Evolutionary conservation across 2,888 invertebrate species (phyloP), one percentile per base, ranked within the genome.

Genomic region (Ormyrus pomaceus): DNA sequence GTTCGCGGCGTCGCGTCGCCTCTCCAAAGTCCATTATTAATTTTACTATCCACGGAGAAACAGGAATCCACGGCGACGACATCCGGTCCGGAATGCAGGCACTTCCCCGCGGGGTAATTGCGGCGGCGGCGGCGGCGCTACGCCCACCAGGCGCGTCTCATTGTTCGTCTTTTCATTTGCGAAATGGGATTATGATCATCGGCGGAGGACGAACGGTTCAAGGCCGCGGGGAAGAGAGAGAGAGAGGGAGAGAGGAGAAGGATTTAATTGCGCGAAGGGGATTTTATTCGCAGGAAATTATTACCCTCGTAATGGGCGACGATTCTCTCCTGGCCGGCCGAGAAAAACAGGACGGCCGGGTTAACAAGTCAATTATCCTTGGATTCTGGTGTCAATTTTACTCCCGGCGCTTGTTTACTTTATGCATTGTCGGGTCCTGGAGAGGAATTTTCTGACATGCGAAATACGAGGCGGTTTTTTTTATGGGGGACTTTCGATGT

Each of bases 341-440:
- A 34, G 51, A 7, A 34, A 19, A 56, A 6, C 11, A 55, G 19
- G 19, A 48, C 7, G 59, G 13, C 58, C 9, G 61, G 50, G 55
- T 56, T 73, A 65, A 73, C 73, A 64, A 73, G 73, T 73, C 62
- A 73, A 73, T 73, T 73, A 73, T 64, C 73, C 69, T 56, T 58
- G 69, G 58, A 46, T 70, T 34, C 34, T 34, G 34, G 34, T 34
- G 34, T 34, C 34, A 34, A 34, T 34, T 13, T 45, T 11, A n/a
- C 46, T 46, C 46, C 45, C 55, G 51, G 13, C 13, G 50, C n/a
- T n/a, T 7, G 10, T 48, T 34, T 19, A 34, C 34, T 19, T 61
- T 65, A 65, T 7, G 7, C 46, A 7, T 48, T 34, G 34, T 34
- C 4, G 34, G 34, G 34, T 4, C 4, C 34, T 1, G 34, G 34